Evolutionary conservation across 23 tunicate species (phyloP).

Genomic region (Clavelina lepadiformis): DNA sequence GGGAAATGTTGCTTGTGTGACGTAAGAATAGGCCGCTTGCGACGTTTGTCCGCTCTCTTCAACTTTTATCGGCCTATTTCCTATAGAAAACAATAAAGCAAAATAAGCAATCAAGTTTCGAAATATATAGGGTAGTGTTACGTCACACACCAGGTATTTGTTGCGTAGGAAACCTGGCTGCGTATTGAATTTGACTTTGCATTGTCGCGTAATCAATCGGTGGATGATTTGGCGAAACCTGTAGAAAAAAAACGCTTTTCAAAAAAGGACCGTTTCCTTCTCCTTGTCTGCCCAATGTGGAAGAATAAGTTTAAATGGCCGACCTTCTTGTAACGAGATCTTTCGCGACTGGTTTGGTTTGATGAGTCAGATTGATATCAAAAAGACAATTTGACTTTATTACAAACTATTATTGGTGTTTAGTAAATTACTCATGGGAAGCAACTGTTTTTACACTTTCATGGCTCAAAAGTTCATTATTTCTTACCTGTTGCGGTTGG

Average conservation of each 20-base stretch:
- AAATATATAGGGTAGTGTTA: not conserved
- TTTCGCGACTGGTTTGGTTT: no score
- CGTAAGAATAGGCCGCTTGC: slow-evolving; percentile 60
- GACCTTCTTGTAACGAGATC: no score
- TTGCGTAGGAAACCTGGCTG: slow-evolving; percentile 30
- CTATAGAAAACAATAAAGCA: slow-evolving; percentile 10
- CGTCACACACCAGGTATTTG: slow-evolving; percentile 44
- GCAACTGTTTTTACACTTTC: no score
- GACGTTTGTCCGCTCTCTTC: slow-evolving; percentile 36
- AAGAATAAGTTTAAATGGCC: no score
- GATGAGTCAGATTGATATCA: no score
- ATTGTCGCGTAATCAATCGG: slow-evolving; percentile 60
- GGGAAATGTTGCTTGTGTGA: slow-evolving; percentile 45
- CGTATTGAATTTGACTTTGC: slow-evolving; percentile 45
- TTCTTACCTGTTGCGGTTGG: slow-evolving; percentile 32
- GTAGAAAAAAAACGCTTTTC: not conserved
- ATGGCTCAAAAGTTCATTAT: no score
- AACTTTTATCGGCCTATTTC: slow-evolving; percentile 66
- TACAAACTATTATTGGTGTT: no score
- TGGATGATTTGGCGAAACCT: slow-evolving; percentile 19
- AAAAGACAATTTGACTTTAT: no score
- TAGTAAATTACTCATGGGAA: no score
- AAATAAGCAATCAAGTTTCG: not conserved
- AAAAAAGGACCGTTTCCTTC: no score
- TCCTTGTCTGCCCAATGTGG: no score